Evolutionary conservation across 2,888 invertebrate species (phyloP), one percentile per base, ranked within the genome.

Genomic region (Conchocele bisecta): DNA sequence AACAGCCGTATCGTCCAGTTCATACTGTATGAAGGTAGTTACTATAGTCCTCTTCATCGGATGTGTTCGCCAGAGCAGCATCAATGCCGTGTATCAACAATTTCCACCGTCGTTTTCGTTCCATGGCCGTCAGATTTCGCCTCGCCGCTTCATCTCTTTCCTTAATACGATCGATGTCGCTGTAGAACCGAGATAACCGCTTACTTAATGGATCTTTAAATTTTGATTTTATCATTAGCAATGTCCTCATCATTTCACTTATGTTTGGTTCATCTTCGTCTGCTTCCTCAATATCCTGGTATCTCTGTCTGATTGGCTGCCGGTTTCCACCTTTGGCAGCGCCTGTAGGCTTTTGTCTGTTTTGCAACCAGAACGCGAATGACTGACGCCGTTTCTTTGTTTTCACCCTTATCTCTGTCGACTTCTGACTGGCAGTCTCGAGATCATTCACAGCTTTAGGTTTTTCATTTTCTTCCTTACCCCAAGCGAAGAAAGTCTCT

Each of bases 401-500:
- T n/a, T 33, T 51, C 33, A 33, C 17, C n/a, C n/a, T n/a, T n/a
- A n/a, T n/a, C 11, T 29, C 17, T 4, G 51, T 20, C 3, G 2
- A 24, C 11, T 33, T 20, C 13, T 5, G 22, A 11, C 15, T 6
- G 5, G 51, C 31, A 33, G 51, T 51, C 4, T 63, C 56, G 3
- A 54, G 48, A 9, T 51, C 42, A 29, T 61, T 57, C 9, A 66
- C 58, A 6, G 22, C 7, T 44, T 72, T 67, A 9, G 57, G 29
- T 51, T 59, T 75, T 20, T 65, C 70, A 46, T 64, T 56, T 44
- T 72, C 70, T 2, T 80, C 76, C 33, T 58, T 69, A 11, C 79
- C 50, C 79, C 80, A 82, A n/a, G 75, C 79, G 13, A 72, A 29
- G 31, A 82, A 82, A 1, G 69, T 71, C 33, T 79, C 72, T 28